Percentiles rank a stretch among this genome's conserved stretches.
These are phyloP conservation scores for Cygnus olor DNA, from an alignment of 2,797 vertebrate genomes.

Conservation along the genomic window DNA sequence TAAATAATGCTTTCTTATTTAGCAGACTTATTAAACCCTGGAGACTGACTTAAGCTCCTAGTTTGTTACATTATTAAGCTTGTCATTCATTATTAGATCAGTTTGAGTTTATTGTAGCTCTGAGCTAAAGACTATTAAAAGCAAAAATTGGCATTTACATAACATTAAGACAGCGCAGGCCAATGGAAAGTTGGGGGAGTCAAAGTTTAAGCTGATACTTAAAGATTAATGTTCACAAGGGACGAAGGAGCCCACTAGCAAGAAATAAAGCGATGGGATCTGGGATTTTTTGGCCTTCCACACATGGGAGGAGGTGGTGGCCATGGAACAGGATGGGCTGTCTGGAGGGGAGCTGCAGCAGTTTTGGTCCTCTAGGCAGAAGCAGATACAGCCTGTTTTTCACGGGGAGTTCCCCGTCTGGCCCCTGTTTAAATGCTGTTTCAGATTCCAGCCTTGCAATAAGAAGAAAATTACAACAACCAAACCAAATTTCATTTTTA, in stretches of 20 bases:
- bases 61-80: slow-evolving; percentile 54
- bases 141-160: slow-evolving; percentile 14
- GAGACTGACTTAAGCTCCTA: slow-evolving; percentile 36
- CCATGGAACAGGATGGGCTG: background rate
- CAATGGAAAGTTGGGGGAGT: background rate
- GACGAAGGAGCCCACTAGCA: background rate
- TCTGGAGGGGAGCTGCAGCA: background rate
- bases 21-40: slow-evolving; percentile 52
- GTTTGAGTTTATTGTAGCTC: slow-evolving; percentile 28
- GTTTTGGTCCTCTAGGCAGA: background rate
- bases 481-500: background rate
- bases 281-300: background rate
- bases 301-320: background rate
- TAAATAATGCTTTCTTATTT: slow-evolving; percentile 52
- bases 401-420: background rate
- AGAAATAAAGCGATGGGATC: background rate
- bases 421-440: background rate
- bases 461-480: background rate
- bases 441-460: background rate
- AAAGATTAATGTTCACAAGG: background rate
- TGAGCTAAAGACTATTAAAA: slow-evolving; percentile 17
- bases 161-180: background rate
- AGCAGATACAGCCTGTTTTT: background rate
- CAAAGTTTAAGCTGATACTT: background rate
- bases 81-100: slow-evolving; percentile 63